phyloP scores from a whole-genome alignment of 2,888 invertebrate species.

The Leptinotarsa rubiginosa region DNA sequence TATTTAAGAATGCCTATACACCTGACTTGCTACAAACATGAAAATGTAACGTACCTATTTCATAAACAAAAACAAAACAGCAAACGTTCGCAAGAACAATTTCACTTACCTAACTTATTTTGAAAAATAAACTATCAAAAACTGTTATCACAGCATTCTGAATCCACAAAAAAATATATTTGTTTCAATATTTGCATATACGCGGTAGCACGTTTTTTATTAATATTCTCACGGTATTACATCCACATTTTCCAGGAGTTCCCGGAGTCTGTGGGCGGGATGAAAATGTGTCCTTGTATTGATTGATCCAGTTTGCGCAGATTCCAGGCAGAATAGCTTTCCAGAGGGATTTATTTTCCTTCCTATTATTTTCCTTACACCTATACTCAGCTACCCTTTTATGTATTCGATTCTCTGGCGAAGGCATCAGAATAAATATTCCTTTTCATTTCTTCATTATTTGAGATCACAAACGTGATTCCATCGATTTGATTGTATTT shows the following conservation, averaged over 20 bases:
- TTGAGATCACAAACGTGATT: neutral
- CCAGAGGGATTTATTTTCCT: slow-evolving; percentile 3
- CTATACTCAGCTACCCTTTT: neutral
- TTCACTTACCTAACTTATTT: neutral
- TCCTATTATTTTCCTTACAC: neutral
- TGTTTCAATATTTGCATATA: neutral
- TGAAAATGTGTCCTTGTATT: slow-evolving; percentile 37
- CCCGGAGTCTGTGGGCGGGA: slow-evolving; percentile 40
- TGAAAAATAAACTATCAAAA: neutral
- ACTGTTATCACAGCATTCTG: neutral
- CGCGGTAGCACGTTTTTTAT: neutral
- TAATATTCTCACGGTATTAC: neutral
- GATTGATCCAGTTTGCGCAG: slow-evolving; percentile 42
- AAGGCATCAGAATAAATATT: too few relatives aligned
- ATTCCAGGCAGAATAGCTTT: slow-evolving; percentile 19
- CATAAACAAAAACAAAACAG: too few relatives aligned
- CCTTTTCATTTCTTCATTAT: too few relatives aligned
- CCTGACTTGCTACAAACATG: too few relatives aligned
- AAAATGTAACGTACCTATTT: too few relatives aligned
- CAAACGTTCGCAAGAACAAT: too few relatives aligned
- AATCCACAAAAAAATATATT: neutral
- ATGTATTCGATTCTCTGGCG: too few relatives aligned
- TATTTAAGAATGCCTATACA: too few relatives aligned
- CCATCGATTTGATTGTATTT: neutral
- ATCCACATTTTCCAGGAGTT: neutral